Evolutionary conservation across 2,113 vertebrate genomes (phyloP).

Genomic region (Chaetura pelagica): DNA sequence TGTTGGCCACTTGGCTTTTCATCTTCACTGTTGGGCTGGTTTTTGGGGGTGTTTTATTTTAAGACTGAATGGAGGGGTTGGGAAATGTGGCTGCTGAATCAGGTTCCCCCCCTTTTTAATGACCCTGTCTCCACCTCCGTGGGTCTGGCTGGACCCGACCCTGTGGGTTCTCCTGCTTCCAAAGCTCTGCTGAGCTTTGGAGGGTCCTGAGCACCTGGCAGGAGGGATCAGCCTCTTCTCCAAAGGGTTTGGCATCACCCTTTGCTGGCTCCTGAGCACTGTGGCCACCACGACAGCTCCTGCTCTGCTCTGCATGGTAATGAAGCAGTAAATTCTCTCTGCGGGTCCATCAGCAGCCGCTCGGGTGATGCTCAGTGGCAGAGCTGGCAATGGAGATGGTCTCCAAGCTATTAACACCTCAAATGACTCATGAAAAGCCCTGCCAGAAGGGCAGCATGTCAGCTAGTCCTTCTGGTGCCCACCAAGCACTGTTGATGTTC

Average conservation of each 20-base stretch:
- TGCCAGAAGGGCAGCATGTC: conserved; percentile 19
- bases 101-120: conserved; percentile 1
- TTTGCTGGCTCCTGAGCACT: not conserved
- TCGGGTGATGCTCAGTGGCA: conserved; percentile 1
- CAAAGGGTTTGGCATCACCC: not conserved
- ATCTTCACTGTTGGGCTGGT: not conserved
- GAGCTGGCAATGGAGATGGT: conserved; percentile 28
- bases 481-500: conserved; percentile 50
- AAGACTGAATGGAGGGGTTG: not conserved
- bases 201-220: not conserved
- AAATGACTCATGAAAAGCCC: conserved; percentile 50
- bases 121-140: not conserved
- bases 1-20: not conserved
- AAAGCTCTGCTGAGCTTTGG: not conserved
- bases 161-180: not conserved
- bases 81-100: conserved; percentile 6
- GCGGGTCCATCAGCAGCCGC: conserved; percentile 2
- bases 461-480: not conserved
- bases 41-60: not conserved
- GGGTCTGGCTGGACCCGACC: not conserved
- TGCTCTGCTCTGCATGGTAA: conserved; percentile 31
- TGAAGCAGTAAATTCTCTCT: not conserved
- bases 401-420: conserved; percentile 40
- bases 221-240: not conserved
- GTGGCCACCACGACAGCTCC: not conserved